Evolutionary conservation across 2,797 vertebrate genomes (phyloP).

Genomic region (Smutsia temminckii): DNA sequence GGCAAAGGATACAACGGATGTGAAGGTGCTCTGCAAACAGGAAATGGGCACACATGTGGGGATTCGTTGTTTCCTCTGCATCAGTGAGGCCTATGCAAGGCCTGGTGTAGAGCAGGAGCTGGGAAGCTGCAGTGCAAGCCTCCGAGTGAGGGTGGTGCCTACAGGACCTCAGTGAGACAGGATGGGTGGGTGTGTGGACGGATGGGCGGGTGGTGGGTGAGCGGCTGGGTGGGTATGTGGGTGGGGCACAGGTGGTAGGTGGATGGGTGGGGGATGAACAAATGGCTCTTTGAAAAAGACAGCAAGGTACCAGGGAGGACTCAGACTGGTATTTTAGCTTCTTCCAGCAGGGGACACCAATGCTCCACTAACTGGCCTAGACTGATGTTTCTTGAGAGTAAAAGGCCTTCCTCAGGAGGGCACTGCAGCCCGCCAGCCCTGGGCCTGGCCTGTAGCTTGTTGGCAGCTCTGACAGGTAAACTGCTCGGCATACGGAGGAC

Average conservation of each 20-base stretch:
- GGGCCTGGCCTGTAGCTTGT: no score
- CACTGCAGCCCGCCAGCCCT: neutral
- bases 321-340: neutral
- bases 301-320: neutral
- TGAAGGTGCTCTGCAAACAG: neutral
- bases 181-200: neutral
- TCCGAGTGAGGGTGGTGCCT: neutral
- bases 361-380: neutral
- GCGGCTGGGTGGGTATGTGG: neutral
- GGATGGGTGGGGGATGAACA: neutral
- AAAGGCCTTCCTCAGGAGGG: neutral
- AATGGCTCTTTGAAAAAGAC: neutral
- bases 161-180: neutral
- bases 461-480: neutral
- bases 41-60: neutral
- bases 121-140: neutral
- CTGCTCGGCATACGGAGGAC: neutral
- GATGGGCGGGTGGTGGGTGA: neutral
- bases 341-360: slow-evolving; percentile 70
- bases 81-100: neutral
- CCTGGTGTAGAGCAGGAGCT: neutral
- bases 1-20: neutral
- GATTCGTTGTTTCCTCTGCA: neutral
- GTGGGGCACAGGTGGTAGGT: neutral
- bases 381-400: fast-evolving